phyloP scores from a whole-genome alignment of 2,888 invertebrate genomes.

The Apoda limacodes region DNA sequence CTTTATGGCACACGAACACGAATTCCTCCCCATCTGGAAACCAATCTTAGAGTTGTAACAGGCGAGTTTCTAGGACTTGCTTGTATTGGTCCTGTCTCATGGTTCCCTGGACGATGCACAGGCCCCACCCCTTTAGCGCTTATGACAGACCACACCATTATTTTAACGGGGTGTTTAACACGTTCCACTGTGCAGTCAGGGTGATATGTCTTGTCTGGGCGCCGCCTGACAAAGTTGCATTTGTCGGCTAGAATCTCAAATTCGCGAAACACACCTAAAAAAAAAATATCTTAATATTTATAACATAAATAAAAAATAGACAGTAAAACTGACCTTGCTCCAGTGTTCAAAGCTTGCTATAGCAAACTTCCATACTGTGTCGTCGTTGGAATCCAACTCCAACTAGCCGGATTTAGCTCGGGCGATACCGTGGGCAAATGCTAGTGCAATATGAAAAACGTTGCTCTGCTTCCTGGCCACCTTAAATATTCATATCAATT shows the following conservation, averaged over 20 bases:
- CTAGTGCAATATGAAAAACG: no score
- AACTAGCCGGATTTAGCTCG: no score
- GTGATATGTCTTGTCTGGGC: no score
- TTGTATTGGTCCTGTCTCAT: slow-evolving; percentile 6
- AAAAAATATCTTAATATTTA: not conserved
- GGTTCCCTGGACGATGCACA: slow-evolving; percentile 12
- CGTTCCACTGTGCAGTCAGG: no score
- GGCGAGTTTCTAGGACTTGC: slow-evolving; percentile 9
- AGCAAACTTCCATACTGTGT: no score
- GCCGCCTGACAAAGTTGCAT: no score
- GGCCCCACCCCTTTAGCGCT: slow-evolving; percentile 9
- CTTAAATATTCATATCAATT: no score
- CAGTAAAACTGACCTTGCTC: not conserved
- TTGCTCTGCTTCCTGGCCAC: no score
- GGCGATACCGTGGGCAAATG: no score
- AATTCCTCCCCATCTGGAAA: slow-evolving; percentile 11
- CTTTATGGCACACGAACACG: slow-evolving; percentile 5
- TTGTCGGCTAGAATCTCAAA: no score
- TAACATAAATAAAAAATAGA: not conserved
- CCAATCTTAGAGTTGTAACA: slow-evolving; percentile 13
- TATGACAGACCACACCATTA: slow-evolving; percentile 15
- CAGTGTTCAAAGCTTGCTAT: not conserved
- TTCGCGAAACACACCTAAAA: slow-evolving; percentile 4
- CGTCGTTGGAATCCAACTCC: no score
- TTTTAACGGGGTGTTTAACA: slow-evolving; percentile 12